Evolutionary conservation across 2,888 invertebrate genomes (phyloP), one percentile per base, ranked within the genome.

Genomic region (Nysson spinosus): DNA sequence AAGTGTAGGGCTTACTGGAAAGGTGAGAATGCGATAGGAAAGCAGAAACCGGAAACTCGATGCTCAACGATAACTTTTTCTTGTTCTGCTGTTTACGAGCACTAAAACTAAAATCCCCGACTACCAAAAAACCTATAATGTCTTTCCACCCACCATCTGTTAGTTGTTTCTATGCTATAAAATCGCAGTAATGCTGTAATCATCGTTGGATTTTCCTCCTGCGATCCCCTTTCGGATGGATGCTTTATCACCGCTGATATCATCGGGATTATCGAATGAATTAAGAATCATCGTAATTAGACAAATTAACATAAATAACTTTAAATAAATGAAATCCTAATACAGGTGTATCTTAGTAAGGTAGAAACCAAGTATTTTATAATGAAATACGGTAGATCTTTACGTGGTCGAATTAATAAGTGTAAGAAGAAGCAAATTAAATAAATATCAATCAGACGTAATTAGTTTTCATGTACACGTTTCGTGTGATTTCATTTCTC

Each of bases 71-170:
- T 73, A 74, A 74, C 71, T 61, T 73, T 73, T 72, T 74, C 65
- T 65, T 60, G 37, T 71, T 62, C 26, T 65, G 32, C 30, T 71
- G 65, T 73, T 75, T 76, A 75, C 76, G 76, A 71, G 63, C 75
- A 39, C 68, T 73, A 70, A 70, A 75, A 57, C 58, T 67, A 58
- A 72, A 72, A 67, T 58, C 62, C 52, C n/a, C 56, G 52, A 43
- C 68, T 68, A 75, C 69, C 64, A 56, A 75, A 74, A 75, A 75
- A 70, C 77, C 73, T 61, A 65, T 77, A 72, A 71, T 73, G 71
- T 68, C 65, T 58, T 60, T 46, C 63, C 50, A 56, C 42, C 39
- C 51, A 40, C 57, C 71, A 63, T 68, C 68, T 66, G 74, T 64
- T 57, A 62, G 62, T 69, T 69, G 66, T 72, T 69, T 62, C 51